These are phyloP conservation scores for Colossoma macropomum DNA, from an alignment of 2,113 vertebrate species.

Conservation along the genomic window DNA sequence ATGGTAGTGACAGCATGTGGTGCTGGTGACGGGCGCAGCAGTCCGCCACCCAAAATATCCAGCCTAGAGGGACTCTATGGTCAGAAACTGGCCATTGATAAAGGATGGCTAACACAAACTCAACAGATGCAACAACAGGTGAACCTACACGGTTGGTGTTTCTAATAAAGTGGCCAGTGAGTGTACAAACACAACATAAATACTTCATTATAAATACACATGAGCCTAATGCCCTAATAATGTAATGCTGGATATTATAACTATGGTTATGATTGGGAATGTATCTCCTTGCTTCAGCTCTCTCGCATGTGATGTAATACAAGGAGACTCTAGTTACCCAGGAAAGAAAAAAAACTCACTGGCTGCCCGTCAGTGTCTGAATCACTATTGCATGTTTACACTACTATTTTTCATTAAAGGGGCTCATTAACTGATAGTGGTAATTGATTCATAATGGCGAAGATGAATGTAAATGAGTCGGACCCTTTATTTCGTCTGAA, in stretches of 20 bases:
- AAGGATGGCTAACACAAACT: too few species aligned
- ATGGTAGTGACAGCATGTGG: too few species aligned
- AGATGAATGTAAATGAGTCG: constrained; percentile 46
- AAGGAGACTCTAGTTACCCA: constrained; percentile 18
- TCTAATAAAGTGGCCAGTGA: constrained; percentile 5
- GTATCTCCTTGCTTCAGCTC: constrained; percentile 10
- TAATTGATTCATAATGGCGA: background rate
- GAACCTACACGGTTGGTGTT: background rate
- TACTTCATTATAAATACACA: constrained; percentile 17
- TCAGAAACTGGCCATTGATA: too few species aligned
- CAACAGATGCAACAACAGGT: too few species aligned
- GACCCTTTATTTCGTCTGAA: constrained; percentile 36
- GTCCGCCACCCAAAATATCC: too few species aligned
- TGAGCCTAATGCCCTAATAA: constrained; percentile 16
- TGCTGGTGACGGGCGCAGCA: too few species aligned
- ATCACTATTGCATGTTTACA: constrained; percentile 57
- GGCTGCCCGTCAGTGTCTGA: constrained; percentile 31
- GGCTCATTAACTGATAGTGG: constrained; percentile 8
- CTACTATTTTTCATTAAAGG: constrained; percentile 31
- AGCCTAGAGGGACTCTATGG: too few species aligned
- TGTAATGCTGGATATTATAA: constrained; percentile 41
- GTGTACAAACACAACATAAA: background rate
- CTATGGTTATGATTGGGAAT: background rate
- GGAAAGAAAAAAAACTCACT: background rate
- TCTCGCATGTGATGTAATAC: constrained; percentile 36